phyloP scores from a whole-genome alignment of 2,888 invertebrate genomes.

The Anagyrus pseudococci region DNA sequence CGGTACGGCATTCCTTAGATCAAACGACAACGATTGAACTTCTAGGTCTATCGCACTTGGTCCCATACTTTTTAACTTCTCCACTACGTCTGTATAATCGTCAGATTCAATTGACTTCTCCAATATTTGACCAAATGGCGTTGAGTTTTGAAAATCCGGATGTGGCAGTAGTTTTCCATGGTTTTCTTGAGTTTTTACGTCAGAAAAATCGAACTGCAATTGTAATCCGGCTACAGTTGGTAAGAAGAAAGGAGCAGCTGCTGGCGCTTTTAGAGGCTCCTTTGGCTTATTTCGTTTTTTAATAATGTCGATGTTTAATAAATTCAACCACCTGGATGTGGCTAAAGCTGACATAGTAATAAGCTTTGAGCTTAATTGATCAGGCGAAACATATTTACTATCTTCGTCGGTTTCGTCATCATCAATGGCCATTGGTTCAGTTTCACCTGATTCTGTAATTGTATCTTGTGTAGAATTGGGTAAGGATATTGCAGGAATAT shows the following conservation, averaged over 20 bases:
- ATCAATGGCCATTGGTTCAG: constrained; percentile 63
- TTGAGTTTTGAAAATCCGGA: constrained; percentile 70
- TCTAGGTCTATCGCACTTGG: constrained; percentile 89
- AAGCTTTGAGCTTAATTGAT: constrained; percentile 77
- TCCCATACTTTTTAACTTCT: constrained; percentile 73
- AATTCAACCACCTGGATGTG: constrained; percentile 89
- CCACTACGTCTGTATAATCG: constrained; percentile 68
- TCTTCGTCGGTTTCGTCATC: constrained; percentile 62
- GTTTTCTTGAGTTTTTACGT: constrained; percentile 58
- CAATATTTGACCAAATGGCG: constrained; percentile 73
- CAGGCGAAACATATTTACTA: constrained; percentile 73
- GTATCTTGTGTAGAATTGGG: constrained; percentile 60
- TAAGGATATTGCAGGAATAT: constrained; percentile 65
- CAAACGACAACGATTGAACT: constrained; percentile 79
- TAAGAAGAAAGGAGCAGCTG: constrained; percentile 94
- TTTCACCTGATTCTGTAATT: constrained; percentile 60
- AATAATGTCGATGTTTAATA: constrained; percentile 85
- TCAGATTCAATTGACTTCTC: constrained; percentile 63
- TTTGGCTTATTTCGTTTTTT: constrained; percentile 90
- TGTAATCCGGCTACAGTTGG: constrained; percentile 87
- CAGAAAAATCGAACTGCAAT: constrained; percentile 78
- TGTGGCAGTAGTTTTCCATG: constrained; percentile 66
- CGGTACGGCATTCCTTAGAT: constrained; percentile 73
- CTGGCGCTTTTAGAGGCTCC: constrained; percentile 80
- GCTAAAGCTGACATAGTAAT: constrained; percentile 87